These are phyloP conservation scores for Ectemnius lituratus DNA, from an alignment of 2,888 invertebrate species.

Conservation along the genomic window DNA sequence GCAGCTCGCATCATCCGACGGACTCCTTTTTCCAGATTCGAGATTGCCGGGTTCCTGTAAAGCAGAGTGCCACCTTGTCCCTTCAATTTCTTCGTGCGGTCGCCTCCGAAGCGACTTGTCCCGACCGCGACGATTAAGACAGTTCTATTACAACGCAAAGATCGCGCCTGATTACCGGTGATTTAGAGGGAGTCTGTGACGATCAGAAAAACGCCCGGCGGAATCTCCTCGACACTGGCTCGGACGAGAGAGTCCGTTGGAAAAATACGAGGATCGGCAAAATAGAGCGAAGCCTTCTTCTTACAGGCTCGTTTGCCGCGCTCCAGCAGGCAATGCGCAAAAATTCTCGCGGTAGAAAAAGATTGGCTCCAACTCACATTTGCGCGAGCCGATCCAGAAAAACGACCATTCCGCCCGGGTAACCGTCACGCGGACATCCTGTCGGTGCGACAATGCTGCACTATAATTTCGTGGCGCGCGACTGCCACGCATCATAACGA, in stretches of 20 bases:
- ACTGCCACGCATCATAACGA: constrained; percentile 42
- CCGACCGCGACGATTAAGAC: too few species aligned
- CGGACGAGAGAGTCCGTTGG: too few species aligned
- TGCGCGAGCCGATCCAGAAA: constrained; percentile 12
- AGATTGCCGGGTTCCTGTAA: constrained; percentile 1
- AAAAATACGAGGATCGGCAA: not conserved
- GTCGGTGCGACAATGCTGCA: constrained; percentile 1
- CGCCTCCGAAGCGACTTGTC: too few species aligned
- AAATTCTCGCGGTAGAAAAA: too few species aligned
- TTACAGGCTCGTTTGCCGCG: not conserved
- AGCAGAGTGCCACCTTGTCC: not conserved
- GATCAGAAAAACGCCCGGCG: not conserved
- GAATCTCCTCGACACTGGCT: not conserved
- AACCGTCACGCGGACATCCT: constrained; percentile 3
- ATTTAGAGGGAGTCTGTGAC: not conserved
- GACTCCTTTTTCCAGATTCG: constrained; percentile 5
- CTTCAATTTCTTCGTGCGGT: constrained; percentile 24
- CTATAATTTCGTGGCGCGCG: constrained; percentile 47
- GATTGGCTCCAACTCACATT: not conserved
- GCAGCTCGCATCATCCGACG: not conserved
- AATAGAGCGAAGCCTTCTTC: not conserved
- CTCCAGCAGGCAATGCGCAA: not conserved
- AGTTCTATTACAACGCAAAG: not conserved
- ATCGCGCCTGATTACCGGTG: not conserved
- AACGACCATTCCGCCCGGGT: not conserved